Conservation (phyloP, 2,797 vertebrate species). For the Cossypha heuglini region DNA sequence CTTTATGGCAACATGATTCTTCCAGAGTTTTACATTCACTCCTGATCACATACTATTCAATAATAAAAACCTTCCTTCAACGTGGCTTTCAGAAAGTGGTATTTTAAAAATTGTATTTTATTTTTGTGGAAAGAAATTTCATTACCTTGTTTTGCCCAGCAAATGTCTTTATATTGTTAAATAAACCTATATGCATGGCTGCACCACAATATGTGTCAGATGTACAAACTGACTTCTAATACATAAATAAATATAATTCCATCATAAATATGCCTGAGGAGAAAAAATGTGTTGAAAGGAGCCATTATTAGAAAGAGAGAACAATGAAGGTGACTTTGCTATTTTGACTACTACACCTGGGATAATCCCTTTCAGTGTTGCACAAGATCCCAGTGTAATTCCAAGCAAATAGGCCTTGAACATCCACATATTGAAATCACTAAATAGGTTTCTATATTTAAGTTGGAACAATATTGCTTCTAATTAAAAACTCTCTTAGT, state of each 20-base stretch:
- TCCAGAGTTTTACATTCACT: neutral
- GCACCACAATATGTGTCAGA: neutral
- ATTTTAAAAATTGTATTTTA: neutral
- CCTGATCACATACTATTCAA: neutral
- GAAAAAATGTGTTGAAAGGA: neutral
- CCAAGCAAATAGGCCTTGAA: slow-evolving; percentile 26
- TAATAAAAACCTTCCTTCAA: neutral
- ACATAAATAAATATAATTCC: neutral
- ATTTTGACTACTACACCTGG: slow-evolving; percentile 47
- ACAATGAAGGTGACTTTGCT: slow-evolving; percentile 43
- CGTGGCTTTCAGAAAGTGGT: neutral
- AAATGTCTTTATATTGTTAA: neutral
- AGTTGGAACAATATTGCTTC: slow-evolving; percentile 37
- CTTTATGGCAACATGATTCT: neutral
- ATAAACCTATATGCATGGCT: neutral
- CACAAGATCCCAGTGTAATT: neutral
- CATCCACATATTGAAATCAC: neutral
- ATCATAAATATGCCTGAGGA: neutral
- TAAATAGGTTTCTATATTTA: slow-evolving; percentile 61
- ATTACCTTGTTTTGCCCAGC: neutral
- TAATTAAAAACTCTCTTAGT: slow-evolving; percentile 51
- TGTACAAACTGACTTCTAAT: neutral
- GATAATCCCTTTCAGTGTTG: slow-evolving; percentile 35
- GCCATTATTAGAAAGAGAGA: neutral
- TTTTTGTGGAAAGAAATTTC: neutral